These are phyloP conservation scores for Ctenopoma multispine DNA, from an alignment of 2,797 vertebrate genomes.

Conservation along the genomic window DNA sequence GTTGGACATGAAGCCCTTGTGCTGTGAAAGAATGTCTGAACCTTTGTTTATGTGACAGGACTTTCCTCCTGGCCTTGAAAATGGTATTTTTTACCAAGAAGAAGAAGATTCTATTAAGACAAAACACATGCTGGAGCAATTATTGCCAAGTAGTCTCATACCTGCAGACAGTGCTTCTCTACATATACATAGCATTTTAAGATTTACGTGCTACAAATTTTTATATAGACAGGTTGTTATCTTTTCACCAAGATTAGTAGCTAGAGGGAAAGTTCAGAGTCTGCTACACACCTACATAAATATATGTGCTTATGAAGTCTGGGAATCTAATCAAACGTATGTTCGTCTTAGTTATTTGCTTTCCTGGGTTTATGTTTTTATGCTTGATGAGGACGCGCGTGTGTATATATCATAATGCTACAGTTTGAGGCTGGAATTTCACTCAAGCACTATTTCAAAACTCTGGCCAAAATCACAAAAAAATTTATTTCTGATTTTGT, in stretches of 20 bases:
- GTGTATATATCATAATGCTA: conserved; percentile 13
- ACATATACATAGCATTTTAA: conserved; percentile 23
- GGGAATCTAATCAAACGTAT: conserved; percentile 31
- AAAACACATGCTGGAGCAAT: conserved; percentile 37
- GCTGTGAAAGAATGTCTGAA: conserved; percentile 30
- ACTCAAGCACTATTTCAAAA: conserved; percentile 23
- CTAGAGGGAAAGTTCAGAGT: conserved; percentile 15
- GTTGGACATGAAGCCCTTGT: conserved; percentile 25
- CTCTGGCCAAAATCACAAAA: conserved; percentile 50
- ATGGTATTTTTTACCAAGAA: conserved; percentile 17
- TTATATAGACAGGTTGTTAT: conserved; percentile 27
- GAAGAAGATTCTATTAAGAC: conserved; percentile 30
- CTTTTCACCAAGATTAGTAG: conserved; percentile 34
- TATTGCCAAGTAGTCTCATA: conserved; percentile 64
- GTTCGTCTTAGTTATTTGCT: conserved; percentile 29
- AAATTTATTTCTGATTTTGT: conserved; percentile 5
- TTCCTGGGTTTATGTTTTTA: conserved; percentile 10
- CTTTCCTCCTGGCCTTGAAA: conserved; percentile 29
- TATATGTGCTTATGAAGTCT: conserved; percentile 25
- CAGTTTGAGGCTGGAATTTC: conserved; percentile 17
- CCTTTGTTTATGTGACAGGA: conserved; percentile 24
- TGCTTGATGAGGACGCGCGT: conserved; percentile 34
- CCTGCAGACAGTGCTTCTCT: conserved; percentile 23
- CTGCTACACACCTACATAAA: conserved; percentile 17
- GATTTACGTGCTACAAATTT: conserved; percentile 21